Conservation (phyloP, 23 tunicate species). For the Corella eumyota region DNA sequence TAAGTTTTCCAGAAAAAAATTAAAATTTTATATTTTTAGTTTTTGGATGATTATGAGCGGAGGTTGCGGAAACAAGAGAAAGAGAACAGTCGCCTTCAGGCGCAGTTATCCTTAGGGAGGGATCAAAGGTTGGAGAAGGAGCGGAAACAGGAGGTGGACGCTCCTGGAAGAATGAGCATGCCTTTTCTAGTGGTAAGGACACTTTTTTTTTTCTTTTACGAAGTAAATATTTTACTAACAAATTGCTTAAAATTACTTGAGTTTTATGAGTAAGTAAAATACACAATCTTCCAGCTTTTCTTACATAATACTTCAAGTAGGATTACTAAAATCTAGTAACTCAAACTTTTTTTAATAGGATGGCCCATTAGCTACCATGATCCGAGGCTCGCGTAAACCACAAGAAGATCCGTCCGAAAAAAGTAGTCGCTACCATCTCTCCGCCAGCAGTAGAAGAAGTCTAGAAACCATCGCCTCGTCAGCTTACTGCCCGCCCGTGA, state of each 20-base stretch:
- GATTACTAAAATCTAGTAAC: too few relatives aligned
- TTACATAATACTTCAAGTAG: too few relatives aligned
- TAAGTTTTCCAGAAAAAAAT: too few relatives aligned
- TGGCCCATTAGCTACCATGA: conserved; percentile 11
- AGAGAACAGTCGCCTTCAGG: not conserved
- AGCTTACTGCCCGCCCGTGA: not conserved
- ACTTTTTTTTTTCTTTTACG: not conserved
- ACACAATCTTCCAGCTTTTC: too few relatives aligned
- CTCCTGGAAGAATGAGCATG: conserved; percentile 2
- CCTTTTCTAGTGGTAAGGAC: conserved; percentile 10
- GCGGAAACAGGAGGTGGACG: not conserved
- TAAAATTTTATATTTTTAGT: too few relatives aligned
- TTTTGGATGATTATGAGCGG: not conserved
- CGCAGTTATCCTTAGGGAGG: not conserved
- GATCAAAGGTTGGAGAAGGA: conserved; percentile 3
- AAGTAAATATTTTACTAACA: too few relatives aligned
- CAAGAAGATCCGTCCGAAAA: not conserved
- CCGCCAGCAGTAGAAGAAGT: conserved; percentile 2
- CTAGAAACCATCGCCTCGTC: conserved; percentile 13
- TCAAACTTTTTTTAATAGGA: not conserved
- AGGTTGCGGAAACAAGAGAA: conserved; percentile 2
- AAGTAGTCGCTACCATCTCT: not conserved
- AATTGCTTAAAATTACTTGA: too few relatives aligned
- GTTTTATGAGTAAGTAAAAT: too few relatives aligned
- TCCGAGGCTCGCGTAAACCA: conserved; percentile 2